These are phyloP conservation scores for Gymnopithys bicolor DNA, from an alignment of 2,797 vertebrate genomes.

Conservation along the genomic window DNA sequence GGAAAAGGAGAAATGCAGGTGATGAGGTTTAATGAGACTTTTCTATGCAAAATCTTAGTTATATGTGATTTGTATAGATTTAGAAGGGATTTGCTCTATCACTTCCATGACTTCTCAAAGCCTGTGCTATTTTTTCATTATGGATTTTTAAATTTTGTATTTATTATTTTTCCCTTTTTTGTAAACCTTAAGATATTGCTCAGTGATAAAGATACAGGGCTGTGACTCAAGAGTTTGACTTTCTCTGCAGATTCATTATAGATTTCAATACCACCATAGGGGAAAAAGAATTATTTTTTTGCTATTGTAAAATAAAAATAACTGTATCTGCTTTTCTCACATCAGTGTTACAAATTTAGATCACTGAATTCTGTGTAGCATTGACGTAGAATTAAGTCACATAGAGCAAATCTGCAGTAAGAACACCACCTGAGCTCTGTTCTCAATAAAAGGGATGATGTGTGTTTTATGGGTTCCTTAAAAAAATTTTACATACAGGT, in stretches of 20 bases:
- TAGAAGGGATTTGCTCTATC: background rate
- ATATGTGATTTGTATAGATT: background rate
- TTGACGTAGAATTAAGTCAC: background rate
- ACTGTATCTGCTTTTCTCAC: background rate
- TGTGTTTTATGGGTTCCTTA: background rate
- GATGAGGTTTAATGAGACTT: slow-evolving; percentile 48
- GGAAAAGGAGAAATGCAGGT: slow-evolving; percentile 76
- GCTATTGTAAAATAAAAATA: background rate
- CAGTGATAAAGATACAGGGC: background rate
- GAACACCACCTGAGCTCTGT: background rate
- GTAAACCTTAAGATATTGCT: background rate
- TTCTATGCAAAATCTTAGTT: background rate
- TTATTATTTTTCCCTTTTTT: background rate
- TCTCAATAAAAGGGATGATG: background rate
- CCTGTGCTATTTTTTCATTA: background rate
- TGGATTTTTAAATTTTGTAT: background rate
- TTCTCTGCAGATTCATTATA: background rate
- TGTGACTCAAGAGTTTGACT: background rate
- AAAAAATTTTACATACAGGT: background rate
- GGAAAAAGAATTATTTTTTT: background rate
- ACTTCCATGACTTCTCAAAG: slow-evolving; percentile 13
- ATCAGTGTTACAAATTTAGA: background rate
- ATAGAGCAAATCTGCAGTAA: background rate
- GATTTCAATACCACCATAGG: background rate
- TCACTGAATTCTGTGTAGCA: background rate